A percentile compares a stretch with the other conserved stretches of the same genome.
Evolutionary conservation across 2,113 vertebrate species (phyloP).

Genomic region (Tylochromis polylepis): DNA sequence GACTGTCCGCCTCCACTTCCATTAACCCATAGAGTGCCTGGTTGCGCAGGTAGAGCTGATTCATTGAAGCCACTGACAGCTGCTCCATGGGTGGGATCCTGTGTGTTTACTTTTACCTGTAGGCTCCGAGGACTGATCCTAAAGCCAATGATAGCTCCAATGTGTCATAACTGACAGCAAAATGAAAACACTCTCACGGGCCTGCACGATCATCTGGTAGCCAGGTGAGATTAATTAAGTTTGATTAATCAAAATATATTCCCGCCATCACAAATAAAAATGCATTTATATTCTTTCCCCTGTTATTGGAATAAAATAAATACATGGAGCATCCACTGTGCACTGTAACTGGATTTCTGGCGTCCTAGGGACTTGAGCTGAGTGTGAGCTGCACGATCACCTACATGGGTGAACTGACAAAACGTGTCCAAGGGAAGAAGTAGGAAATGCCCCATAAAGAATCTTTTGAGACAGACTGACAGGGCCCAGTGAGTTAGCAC

Average conservation of each 20-base stretch:
- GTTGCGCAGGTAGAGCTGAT: constrained; percentile 46
- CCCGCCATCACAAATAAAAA: neutral
- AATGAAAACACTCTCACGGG: constrained; percentile 62
- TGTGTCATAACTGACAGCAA: constrained; percentile 68
- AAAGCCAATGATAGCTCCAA: constrained; percentile 61
- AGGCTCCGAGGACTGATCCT: constrained; percentile 56
- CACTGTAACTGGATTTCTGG: neutral
- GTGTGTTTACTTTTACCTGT: constrained; percentile 69
- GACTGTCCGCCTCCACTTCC: constrained; percentile 38
- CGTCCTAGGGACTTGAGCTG: constrained; percentile 30
- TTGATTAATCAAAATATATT: constrained; percentile 8
- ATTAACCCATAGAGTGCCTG: constrained; percentile 51
- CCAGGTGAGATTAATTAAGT: neutral
- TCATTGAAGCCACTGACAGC: constrained; percentile 54
- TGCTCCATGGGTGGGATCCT: constrained; percentile 70
- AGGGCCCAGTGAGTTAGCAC: constrained; percentile 55
- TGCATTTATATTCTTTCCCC: neutral
- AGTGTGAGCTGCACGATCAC: constrained; percentile 46
- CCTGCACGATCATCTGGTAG: constrained; percentile 33
- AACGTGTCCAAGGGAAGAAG: constrained; percentile 43
- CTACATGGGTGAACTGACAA: constrained; percentile 62
- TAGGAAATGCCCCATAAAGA: constrained; percentile 61
- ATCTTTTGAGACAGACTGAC: constrained; percentile 64
- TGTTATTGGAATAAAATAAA: neutral
- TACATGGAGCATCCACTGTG: neutral